Conservation (phyloP, 1,140 invertebrate species). For the Subanguina moxae region DNA sequence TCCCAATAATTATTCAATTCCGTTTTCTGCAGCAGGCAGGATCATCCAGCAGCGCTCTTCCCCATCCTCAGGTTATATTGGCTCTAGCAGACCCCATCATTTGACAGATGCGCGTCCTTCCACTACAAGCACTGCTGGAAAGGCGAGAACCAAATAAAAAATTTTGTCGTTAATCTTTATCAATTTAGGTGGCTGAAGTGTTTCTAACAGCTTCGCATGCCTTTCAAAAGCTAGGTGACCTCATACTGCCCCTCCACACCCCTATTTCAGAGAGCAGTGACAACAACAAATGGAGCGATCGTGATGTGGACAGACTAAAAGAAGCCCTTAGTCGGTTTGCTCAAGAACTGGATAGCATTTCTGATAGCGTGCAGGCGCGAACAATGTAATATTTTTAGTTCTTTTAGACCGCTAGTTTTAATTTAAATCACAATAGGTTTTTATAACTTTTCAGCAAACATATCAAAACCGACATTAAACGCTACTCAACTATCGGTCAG, state of each 20-base stretch:
- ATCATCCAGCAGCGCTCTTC: too few species aligned
- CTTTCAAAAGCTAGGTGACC: constrained; percentile 48
- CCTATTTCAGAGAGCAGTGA: constrained; percentile 5
- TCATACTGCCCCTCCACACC: constrained; percentile 43
- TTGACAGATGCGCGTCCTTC: too few species aligned
- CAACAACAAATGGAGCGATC: constrained; percentile 27
- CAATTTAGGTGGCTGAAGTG: constrained; percentile 47
- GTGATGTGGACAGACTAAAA: constrained; percentile 42
- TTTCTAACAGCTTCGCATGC: constrained; percentile 51
- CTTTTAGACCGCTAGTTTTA: constrained; percentile 16
- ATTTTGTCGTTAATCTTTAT: too few species aligned
- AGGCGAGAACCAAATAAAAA: too few species aligned
- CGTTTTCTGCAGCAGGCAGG: too few species aligned
- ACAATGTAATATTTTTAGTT: constrained; percentile 38
- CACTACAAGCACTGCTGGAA: too few species aligned
- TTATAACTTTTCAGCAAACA: constrained; percentile 27
- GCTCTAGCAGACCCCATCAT: too few species aligned
- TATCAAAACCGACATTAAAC: constrained; percentile 42
- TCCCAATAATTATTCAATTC: too few species aligned
- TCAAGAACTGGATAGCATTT: constrained; percentile 45
- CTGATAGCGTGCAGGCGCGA: constrained; percentile 31
- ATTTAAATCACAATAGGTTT: neutral
- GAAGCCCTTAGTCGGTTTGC: constrained; percentile 48
- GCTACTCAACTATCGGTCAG: constrained; percentile 21
- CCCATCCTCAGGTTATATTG: too few species aligned